phyloP scores from a whole-genome alignment of 2,888 invertebrate species.

The Venusia cambrica region DNA sequence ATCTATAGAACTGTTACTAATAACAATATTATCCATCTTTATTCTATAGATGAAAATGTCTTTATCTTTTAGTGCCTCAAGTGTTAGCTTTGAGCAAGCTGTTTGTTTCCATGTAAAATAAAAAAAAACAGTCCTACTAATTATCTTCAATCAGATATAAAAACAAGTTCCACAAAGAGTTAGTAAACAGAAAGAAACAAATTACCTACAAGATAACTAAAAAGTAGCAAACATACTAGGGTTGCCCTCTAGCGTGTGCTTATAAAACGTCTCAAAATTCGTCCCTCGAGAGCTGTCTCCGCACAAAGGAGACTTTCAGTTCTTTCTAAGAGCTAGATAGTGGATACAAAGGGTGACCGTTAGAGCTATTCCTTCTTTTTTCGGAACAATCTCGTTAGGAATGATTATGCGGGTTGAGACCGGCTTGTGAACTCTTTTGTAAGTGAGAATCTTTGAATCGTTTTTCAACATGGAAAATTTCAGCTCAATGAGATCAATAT shows the following conservation, averaged over 20 bases:
- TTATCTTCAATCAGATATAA: too few species aligned
- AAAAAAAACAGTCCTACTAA: too few species aligned
- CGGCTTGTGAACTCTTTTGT: slow-evolving; percentile 11
- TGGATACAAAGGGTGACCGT: slow-evolving; percentile 44
- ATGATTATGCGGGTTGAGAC: slow-evolving; percentile 33
- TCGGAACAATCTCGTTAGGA: slow-evolving; percentile 28
- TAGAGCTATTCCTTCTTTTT: slow-evolving; percentile 29
- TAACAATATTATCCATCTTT: too few species aligned
- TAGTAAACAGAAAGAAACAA: slow-evolving; percentile 8
- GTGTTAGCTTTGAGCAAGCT: too few species aligned
- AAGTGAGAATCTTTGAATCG: too few species aligned
- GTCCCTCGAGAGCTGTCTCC: slow-evolving; percentile 26
- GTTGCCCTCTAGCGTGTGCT: slow-evolving; percentile 22
- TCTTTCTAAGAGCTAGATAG: slow-evolving; percentile 33
- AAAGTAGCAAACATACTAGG: slow-evolving; percentile 13
- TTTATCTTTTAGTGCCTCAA: too few species aligned
- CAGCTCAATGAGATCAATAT: too few species aligned
- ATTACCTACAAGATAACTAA: slow-evolving; percentile 15
- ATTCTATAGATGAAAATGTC: too few species aligned
- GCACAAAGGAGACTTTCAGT: slow-evolving; percentile 40
- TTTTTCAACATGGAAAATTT: too few species aligned
- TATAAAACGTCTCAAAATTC: slow-evolving; percentile 37
- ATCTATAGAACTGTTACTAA: too few species aligned
- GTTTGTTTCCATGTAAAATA: too few species aligned
- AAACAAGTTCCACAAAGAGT: too few species aligned